phyloP scores from a whole-genome alignment of 2,113 vertebrate genomes.

The Eublepharis macularius region DNA sequence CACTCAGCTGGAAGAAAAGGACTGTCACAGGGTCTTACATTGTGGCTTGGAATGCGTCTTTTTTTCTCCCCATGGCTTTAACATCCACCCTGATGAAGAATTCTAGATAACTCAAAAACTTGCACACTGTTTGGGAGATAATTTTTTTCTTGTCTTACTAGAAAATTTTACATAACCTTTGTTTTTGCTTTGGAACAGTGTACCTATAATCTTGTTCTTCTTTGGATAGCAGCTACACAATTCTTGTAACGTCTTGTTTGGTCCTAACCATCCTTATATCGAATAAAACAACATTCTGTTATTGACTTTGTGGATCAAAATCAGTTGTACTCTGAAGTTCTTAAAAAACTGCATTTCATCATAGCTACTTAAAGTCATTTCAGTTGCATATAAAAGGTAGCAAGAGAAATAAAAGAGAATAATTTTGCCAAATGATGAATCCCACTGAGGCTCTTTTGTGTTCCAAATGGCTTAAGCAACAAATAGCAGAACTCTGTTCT shows the following conservation, averaged over 20 bases:
- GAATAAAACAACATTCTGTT: not conserved
- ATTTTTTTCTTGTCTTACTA: no score
- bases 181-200: no score
- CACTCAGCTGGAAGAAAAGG: no score
- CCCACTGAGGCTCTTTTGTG: not conserved
- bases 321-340: not conserved
- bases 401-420: slow-evolving; percentile 22
- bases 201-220: not conserved
- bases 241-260: not conserved
- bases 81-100: no score
- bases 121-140: no score
- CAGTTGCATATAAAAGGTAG: not conserved
- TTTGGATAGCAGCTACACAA: not conserved
- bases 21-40: no score
- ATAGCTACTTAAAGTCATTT: not conserved
- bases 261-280: not conserved
- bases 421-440: slow-evolving; percentile 40
- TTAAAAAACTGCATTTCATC: slow-evolving; percentile 29
- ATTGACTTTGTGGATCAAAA: not conserved
- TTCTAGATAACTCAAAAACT: no score
- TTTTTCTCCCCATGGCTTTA: no score
- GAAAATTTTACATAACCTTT: no score
- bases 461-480: slow-evolving; percentile 26
- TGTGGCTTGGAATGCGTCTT: no score
- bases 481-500: slow-evolving; percentile 27